phyloP scores from a whole-genome alignment of 2,888 invertebrate species.

The Scrobipalpa costella region DNA sequence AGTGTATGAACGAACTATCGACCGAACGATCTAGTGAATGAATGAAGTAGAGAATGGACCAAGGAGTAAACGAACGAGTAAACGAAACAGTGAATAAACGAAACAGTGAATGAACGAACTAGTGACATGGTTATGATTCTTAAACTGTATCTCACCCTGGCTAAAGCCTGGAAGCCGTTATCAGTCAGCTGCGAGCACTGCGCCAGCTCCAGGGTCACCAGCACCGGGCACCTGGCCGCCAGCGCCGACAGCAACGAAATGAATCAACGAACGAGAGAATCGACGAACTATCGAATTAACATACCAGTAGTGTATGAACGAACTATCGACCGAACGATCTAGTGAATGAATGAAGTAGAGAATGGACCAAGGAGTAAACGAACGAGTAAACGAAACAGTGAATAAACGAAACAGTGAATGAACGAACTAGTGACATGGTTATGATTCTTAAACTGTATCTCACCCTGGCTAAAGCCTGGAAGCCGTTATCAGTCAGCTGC shows the following conservation, averaged over 20 bases:
- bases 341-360: too few species aligned
- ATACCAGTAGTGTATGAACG: too few species aligned
- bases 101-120: background rate
- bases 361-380: too few species aligned
- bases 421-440: background rate
- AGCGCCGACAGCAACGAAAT: conserved; percentile 91
- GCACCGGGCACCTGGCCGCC: conserved; percentile 92
- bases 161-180: conserved; percentile 96
- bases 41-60: too few species aligned
- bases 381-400: background rate
- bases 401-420: background rate
- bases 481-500: conserved; percentile 97
- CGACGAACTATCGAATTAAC: too few species aligned
- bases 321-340: too few species aligned
- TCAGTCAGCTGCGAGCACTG: conserved; percentile 98
- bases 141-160: conserved; percentile 86
- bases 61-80: too few species aligned
- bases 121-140: background rate
- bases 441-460: conserved; percentile 42
- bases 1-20: too few species aligned
- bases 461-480: conserved; percentile 95
- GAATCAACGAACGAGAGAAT: too few species aligned
- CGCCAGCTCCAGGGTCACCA: conserved; percentile 96
- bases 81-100: background rate
- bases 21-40: too few species aligned